Base-by-base conservation (phyloP, 2,113 vertebrate genomes). In the Jaculus jaculus region DNA sequence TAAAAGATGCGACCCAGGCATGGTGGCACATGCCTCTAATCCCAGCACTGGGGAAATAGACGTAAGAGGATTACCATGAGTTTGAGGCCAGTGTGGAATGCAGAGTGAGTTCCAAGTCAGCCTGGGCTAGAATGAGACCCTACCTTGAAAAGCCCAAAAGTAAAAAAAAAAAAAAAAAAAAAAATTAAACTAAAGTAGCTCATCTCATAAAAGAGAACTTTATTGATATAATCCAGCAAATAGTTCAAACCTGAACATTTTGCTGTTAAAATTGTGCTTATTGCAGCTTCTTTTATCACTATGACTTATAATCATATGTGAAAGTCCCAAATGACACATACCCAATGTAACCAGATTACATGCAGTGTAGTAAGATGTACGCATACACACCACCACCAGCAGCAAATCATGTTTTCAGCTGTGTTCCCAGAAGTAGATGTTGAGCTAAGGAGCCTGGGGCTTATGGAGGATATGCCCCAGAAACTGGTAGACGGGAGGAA, bases 261-360 rank as follows among this genome's bases (percentile, higher is more conserved):
- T 30, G 65, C 61, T 75, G 12, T 77, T 42, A 68, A 85, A 83
- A 37, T 37, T 28, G 18, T 42, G 21, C 24, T 92, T 85, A 7
- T 30, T n/a, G 9, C 1, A 34, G 32, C 66, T 63, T 60, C 77
- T 68, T 69, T 17, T 24, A 16, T 80, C 60, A n/a, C 0, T 9
- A 0, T 73, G 26, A 39, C n/a, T 73, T 63, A 39, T 0, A 51
- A 1, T 77, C 4, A 2, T 12, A 30, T 3, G 0, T 23, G 65
- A 34, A 74, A 89, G 42, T 72, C 60, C 60, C 32, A 18, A 65
- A 12, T 20, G n/a, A n/a, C n/a, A n/a, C n/a, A n/a, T n/a, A n/a
- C n/a, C n/a, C n/a, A n/a, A n/a, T n/a, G n/a, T n/a, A n/a, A 58
- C 15, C 61, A 84, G 5, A 11, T 39, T 78, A 5, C 26, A 39